Conservation (phyloP, 2,888 invertebrate species). For the Tipula helvola region DNA sequence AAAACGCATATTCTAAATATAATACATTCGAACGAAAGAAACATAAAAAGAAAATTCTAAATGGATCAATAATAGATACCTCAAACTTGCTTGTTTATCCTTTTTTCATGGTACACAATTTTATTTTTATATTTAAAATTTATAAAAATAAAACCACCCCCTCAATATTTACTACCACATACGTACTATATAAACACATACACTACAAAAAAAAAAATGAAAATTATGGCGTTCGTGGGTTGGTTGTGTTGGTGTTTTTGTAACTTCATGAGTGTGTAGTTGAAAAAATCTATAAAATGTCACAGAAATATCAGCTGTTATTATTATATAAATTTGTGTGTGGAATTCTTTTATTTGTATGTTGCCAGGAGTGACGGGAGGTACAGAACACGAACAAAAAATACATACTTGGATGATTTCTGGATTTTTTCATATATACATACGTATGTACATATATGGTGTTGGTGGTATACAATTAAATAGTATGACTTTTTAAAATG, state of each 20-base stretch:
- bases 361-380: not conserved
- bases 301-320: not conserved
- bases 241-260: not conserved
- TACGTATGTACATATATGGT: no score
- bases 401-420: not conserved
- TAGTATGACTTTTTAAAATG: no score
- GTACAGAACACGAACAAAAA: not conserved
- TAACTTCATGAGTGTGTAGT: not conserved
- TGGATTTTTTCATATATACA: not conserved
- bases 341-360: not conserved
- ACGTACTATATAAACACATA: not conserved
- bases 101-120: not conserved
- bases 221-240: not conserved
- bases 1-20: slow-evolving; percentile 8
- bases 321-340: not conserved
- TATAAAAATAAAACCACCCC: not conserved
- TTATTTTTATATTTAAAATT: not conserved
- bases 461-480: no score
- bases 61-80: not conserved
- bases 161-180: not conserved
- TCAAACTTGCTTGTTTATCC: not conserved
- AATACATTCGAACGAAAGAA: not conserved
- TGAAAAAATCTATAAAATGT: not conserved
- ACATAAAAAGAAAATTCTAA: not conserved
- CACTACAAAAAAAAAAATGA: not conserved